A percentile compares a stretch with the other conserved stretches of the same genome.
Conservation (phyloP, 2,113 vertebrate species). For the Euleptes europaea region DNA sequence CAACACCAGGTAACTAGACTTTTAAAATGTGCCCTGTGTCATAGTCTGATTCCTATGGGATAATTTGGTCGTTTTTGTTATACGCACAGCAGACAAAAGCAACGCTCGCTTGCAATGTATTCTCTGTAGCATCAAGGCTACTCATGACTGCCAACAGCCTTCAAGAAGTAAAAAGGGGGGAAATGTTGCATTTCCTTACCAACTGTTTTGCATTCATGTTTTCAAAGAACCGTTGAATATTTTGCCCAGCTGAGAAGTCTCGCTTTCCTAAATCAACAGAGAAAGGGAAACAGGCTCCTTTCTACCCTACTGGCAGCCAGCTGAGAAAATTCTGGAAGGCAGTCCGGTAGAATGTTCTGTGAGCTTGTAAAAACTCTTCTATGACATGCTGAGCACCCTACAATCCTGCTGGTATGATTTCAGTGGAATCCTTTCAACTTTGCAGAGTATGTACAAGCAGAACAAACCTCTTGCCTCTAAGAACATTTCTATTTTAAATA, state of each 20-base stretch:
- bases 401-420: neutral
- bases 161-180: slow-evolving; percentile 57
- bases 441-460: neutral
- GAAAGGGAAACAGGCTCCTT: slow-evolving; percentile 36
- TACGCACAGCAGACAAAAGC: neutral
- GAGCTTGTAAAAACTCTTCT: neutral
- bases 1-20: neutral
- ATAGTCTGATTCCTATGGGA: neutral
- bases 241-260: slow-evolving; percentile 16
- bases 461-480: neutral
- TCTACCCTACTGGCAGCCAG: slow-evolving; percentile 22
- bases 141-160: slow-evolving; percentile 5
- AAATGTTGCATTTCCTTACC: slow-evolving; percentile 30
- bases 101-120: neutral
- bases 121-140: neutral
- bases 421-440: neutral
- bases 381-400: neutral
- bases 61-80: neutral
- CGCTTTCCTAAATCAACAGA: slow-evolving; percentile 50
- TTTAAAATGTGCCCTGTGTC: neutral
- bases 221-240: slow-evolving; percentile 56
- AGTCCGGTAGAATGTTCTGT: slow-evolving; percentile 4
- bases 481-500: neutral
- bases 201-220: slow-evolving; percentile 49
- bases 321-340: neutral